Evolutionary conservation across 1,140 invertebrate species (phyloP).

Genomic region (Campoletis sonorensis): DNA sequence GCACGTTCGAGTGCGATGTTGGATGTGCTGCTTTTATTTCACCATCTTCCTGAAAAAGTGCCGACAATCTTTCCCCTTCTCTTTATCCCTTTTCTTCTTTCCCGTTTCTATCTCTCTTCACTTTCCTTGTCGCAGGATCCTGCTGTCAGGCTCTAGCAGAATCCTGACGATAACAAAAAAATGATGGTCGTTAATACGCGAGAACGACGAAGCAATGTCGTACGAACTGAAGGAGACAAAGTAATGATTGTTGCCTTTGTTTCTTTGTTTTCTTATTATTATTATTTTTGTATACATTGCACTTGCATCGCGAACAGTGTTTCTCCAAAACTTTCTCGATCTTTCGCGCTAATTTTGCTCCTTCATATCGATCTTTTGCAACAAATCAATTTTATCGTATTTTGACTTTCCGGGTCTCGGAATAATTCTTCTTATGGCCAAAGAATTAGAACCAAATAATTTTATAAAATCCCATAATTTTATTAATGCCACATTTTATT

Average conservation of each 20-base stretch:
- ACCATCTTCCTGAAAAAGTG: conserved; percentile 25
- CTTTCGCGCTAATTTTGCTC: conserved; percentile 42
- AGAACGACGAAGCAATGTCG: conserved; percentile 58
- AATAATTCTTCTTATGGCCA: no score
- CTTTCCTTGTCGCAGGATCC: background rate
- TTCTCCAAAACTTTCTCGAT: background rate
- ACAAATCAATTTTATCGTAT: conserved; percentile 45
- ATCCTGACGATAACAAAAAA: conserved; percentile 11
- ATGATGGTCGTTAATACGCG: conserved; percentile 56
- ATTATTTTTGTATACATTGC: conserved; percentile 20
- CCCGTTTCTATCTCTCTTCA: background rate
- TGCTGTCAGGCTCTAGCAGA: conserved; percentile 23
- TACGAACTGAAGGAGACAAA: conserved; percentile 53
- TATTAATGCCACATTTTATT: no score
- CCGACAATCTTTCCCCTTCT: conserved; percentile 9
- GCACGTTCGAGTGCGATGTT: conserved; percentile 30
- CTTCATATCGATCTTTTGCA: no score
- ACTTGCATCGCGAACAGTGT: background rate
- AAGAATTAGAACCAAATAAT: no score
- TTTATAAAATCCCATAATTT: no score
- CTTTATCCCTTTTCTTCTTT: background rate
- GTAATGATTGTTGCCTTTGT: conserved; percentile 60
- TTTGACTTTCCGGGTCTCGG: no score
- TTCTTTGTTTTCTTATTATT: conserved; percentile 22
- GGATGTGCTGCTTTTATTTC: background rate